These are phyloP conservation scores for Nanorana parkeri DNA, from an alignment of 2,113 vertebrate species.

Conservation along the genomic window DNA sequence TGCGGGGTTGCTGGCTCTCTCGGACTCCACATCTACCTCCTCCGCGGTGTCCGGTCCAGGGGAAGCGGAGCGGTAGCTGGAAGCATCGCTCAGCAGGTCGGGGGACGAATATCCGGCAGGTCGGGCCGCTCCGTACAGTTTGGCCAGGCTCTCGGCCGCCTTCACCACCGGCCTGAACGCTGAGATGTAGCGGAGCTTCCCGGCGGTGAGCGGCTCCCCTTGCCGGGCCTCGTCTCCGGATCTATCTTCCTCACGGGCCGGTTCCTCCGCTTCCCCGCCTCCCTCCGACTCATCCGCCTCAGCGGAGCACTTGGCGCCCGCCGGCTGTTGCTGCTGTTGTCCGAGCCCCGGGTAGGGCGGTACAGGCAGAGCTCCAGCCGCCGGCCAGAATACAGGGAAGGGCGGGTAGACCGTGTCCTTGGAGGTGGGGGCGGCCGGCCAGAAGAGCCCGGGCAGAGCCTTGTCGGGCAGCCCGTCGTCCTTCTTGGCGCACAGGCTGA, in stretches of 20 bases:
- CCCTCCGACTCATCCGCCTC: conserved; percentile 63
- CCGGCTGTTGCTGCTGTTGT: conserved; percentile 79
- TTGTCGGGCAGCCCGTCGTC: conserved; percentile 72
- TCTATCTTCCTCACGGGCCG: conserved; percentile 71
- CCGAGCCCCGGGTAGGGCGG: conserved; percentile 79
- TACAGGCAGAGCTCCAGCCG: conserved; percentile 82
- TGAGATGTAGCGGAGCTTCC: conserved; percentile 90
- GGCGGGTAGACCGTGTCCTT: conserved; percentile 85
- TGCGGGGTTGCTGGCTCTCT: conserved; percentile 44
- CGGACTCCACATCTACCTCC: conserved; percentile 93
- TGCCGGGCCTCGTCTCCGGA: conserved; percentile 80
- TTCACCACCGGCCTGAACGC: conserved; percentile 94
- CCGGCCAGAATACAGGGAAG: conserved; percentile 93
- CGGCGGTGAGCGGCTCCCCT: conserved; percentile 76
- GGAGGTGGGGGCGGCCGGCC: conserved; percentile 71
- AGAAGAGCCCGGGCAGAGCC: conserved; percentile 70
- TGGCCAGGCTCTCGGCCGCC: conserved; percentile 91
- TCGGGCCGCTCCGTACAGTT: conserved; percentile 75
- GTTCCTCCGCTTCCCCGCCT: conserved; percentile 70
- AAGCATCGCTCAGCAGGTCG: conserved; percentile 92
- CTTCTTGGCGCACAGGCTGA: conserved; percentile 92
- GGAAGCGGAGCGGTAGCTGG: conserved; percentile 88
- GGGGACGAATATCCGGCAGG: conserved; percentile 78
- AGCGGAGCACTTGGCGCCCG: conserved; percentile 73
- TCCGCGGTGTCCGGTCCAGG: conserved; percentile 87